Evolutionary conservation across 1,140 invertebrate genomes (phyloP).

Genomic region (Heterodera carotae): DNA sequence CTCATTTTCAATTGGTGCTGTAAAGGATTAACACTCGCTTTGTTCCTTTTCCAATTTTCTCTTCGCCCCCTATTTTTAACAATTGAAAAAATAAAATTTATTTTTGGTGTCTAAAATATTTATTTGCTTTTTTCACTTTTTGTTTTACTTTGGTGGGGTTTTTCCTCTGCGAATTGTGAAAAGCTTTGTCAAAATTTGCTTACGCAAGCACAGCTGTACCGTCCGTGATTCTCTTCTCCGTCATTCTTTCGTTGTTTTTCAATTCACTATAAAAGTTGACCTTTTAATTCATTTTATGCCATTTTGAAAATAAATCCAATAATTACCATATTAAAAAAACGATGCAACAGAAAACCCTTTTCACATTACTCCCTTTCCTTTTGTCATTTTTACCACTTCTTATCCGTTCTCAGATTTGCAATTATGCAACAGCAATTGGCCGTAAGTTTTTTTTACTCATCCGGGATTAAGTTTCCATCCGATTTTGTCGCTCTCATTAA

Average conservation of each 20-base stretch:
- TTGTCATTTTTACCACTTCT: background rate
- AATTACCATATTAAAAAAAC: background rate
- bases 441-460: background rate
- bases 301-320: background rate
- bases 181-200: background rate
- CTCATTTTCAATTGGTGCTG: background rate
- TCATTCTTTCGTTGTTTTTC: background rate
- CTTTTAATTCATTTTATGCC: background rate
- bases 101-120: too few species aligned
- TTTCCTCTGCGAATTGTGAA: background rate
- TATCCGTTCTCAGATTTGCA: background rate
- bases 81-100: background rate
- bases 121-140: too few species aligned
- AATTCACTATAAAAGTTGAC: background rate
- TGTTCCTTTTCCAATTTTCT: background rate
- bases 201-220: background rate
- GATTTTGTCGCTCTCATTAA: too few species aligned
- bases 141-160: background rate
- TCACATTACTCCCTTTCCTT: background rate
- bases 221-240: too few species aligned
- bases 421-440: background rate
- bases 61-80: background rate
- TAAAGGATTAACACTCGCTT: background rate
- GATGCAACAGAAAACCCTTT: background rate
- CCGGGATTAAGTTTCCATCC: too few species aligned